Evolutionary conservation across 1,140 invertebrate genomes (phyloP).

Genomic region (Anastrepha obliqua): DNA sequence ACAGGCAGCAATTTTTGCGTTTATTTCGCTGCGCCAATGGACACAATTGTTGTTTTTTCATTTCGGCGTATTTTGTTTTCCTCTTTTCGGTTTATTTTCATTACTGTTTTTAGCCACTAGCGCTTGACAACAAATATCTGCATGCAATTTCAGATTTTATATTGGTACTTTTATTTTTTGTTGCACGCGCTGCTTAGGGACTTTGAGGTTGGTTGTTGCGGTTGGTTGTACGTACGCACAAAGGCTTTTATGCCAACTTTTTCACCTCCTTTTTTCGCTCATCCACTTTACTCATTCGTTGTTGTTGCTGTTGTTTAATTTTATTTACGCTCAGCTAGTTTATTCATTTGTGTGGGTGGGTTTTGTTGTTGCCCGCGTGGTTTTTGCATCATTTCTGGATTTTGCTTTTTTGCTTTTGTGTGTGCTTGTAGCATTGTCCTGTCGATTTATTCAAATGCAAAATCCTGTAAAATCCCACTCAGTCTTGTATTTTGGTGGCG

Average conservation of each 20-base stretch:
- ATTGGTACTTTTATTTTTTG: slow-evolving; percentile 14
- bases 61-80: slow-evolving; percentile 54
- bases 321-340: background rate
- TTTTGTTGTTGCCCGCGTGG: slow-evolving; percentile 13
- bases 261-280: background rate
- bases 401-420: background rate
- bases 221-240: slow-evolving; percentile 52
- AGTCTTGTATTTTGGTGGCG: slow-evolving; percentile 53
- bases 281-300: background rate
- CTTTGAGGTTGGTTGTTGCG: slow-evolving; percentile 54
- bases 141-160: slow-evolving; percentile 25
- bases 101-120: background rate
- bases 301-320: slow-evolving; percentile 40
- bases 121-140: background rate
- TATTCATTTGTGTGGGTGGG: background rate
- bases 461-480: slow-evolving; percentile 58
- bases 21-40: slow-evolving; percentile 41
- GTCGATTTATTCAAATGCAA: slow-evolving; percentile 60
- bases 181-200: slow-evolving; percentile 37
- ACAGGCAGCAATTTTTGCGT: slow-evolving; percentile 54
- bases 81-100: slow-evolving; percentile 52
- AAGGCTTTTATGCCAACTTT: slow-evolving; percentile 51
- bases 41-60: slow-evolving; percentile 59
- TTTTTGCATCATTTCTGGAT: slow-evolving; percentile 20
- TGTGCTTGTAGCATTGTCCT: slow-evolving; percentile 43